phyloP scores from a whole-genome alignment of 1,140 invertebrate genomes.

The Zeugodacus cucurbitae region DNA sequence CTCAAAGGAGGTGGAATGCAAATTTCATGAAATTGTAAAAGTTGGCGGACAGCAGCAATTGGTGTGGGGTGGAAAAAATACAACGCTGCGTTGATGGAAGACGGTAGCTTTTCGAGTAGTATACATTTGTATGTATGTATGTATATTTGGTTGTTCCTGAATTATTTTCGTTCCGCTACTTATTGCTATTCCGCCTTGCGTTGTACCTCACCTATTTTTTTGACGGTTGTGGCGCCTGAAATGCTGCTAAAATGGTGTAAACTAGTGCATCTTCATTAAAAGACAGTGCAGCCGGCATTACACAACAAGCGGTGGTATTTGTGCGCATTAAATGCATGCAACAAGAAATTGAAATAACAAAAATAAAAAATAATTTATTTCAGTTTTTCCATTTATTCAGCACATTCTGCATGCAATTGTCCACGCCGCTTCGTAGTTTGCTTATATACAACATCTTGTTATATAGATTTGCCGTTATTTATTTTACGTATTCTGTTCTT shows the following conservation, averaged over 20 bases:
- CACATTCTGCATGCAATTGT: background rate
- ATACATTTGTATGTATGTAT: background rate
- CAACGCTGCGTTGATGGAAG: background rate
- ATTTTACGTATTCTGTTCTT: background rate
- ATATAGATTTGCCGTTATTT: background rate
- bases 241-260: conserved; percentile 31
- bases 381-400: background rate
- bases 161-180: background rate
- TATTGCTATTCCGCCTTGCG: background rate
- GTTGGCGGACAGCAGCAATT: background rate
- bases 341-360: background rate
- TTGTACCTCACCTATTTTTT: background rate
- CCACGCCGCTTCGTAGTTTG: background rate
- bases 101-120: background rate
- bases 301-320: background rate
- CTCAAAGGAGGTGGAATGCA: conserved; percentile 26
- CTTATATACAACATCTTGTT: too few species aligned
- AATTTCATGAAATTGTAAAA: conserved; percentile 36
- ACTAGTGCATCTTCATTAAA: conserved; percentile 28
- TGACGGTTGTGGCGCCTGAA: background rate
- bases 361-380: background rate
- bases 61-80: background rate
- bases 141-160: background rate
- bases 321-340: background rate
- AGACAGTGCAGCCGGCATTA: background rate